Evolutionary conservation across 2,113 vertebrate genomes (phyloP), one percentile per base, ranked within the genome.

Genomic region (Tursiops truncatus): DNA sequence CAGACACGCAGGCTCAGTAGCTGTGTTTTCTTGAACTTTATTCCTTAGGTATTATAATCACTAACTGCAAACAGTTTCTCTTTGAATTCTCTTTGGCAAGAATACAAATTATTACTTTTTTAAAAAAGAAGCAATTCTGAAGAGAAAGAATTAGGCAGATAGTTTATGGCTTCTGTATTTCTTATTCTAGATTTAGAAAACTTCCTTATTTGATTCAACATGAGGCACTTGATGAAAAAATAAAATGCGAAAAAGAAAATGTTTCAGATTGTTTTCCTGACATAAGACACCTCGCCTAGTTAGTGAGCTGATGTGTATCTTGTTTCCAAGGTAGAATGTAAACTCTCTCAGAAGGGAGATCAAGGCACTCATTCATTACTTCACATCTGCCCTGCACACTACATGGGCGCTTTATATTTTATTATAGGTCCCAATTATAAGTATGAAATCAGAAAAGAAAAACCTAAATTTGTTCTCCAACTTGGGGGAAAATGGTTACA

Each of bases 1-100:
- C 47, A 50, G 47, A 50, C 11, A 2, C 47, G 47, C 47, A 50
- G 12, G 47, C 47, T 50, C 12, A 50, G 47, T 50, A 50, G 47
- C 47, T 50, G 12, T 91, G 25, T 93, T 83, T 80, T 68, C 58
- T 94, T 96, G 65, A 87, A 94, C 21, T 90, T 91, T 76, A 47
- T 65, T 92, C 28, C 58, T 89, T 17, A 58, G 53, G 36, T 91
- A 77, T 67, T 77, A 62, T 33, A 93, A 73, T 84, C 65, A 89
- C 56, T 60, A 81, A 94, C 44, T 88, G 41, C 41, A 73, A 84
- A 88, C 33, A 89, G 20, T 41, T 77, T 91, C 81, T 92, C 33
- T 89, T 82, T 58, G 58, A 89, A 88, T 76, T 91, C 31, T 81
- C 88, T 88, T 77, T 76, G 36, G 26, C 33, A 96, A 84, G 70